Evolutionary conservation across 2,113 vertebrate species (phyloP).

Genomic region (Casuarius casuarius): DNA sequence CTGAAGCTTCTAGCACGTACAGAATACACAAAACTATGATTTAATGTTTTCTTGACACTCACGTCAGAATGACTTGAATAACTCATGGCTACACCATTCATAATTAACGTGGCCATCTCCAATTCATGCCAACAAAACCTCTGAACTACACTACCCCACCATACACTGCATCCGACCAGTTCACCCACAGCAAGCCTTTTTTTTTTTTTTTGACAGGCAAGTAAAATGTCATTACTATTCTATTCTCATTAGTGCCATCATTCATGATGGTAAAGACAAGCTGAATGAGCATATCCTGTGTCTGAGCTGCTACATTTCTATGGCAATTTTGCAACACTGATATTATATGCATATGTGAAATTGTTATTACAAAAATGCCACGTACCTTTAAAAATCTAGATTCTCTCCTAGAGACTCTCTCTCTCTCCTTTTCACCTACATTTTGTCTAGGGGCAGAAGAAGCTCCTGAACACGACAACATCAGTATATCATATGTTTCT

Average conservation of each 20-base stretch:
- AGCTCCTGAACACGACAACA: neutral
- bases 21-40: neutral
- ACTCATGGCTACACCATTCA: neutral
- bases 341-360: neutral
- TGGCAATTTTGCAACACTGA: neutral
- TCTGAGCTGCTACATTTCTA: neutral
- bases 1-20: neutral
- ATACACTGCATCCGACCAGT: neutral
- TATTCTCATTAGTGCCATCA: neutral
- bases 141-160: too few relatives aligned
- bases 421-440: neutral
- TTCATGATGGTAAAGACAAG: neutral
- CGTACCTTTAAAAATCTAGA: neutral
- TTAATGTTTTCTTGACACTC: neutral
- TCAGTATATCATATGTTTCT: neutral
- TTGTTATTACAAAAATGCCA: neutral
- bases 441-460: neutral
- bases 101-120: neutral
- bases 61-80: neutral
- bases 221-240: neutral
- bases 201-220: neutral
- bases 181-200: neutral
- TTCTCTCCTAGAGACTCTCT: neutral
- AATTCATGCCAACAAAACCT: neutral
- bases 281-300: neutral